Percentiles rank a stretch among this genome's conserved stretches.
phyloP scores from a whole-genome alignment of 1,140 invertebrate genomes.

The Yoshiicerus persimilis region DNA sequence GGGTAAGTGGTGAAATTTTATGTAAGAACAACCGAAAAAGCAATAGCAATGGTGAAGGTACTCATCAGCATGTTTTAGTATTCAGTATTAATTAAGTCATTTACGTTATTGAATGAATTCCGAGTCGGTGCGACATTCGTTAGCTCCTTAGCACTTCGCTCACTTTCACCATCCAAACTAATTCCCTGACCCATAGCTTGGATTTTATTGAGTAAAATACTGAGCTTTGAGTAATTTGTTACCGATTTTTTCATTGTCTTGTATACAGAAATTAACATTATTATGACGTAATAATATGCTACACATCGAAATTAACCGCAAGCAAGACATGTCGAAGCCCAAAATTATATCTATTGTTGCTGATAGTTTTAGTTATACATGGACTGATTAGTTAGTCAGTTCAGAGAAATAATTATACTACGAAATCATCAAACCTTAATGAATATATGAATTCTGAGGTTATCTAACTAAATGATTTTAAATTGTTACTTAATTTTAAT shows the following conservation, averaged over 20 bases:
- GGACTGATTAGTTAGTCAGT: no score
- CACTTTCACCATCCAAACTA: slow-evolving; percentile 22
- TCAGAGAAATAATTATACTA: no score
- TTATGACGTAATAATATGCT: background rate
- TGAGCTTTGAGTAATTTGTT: slow-evolving; percentile 1
- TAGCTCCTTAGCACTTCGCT: slow-evolving; percentile 12
- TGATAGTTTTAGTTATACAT: no score
- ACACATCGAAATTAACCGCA: no score
- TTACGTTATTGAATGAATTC: slow-evolving; percentile 32
- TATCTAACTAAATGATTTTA: no score
- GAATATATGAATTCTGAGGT: no score
- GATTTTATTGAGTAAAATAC: slow-evolving; percentile 12
- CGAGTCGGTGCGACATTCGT: slow-evolving; percentile 8
- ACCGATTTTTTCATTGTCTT: background rate
- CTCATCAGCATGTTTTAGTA: background rate
- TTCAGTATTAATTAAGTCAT: background rate
- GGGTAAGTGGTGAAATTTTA: background rate
- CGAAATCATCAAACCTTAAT: no score
- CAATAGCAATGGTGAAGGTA: background rate
- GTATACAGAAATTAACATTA: background rate
- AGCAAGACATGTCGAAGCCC: no score
- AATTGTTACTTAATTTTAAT: no score
- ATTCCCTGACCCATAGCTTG: slow-evolving; percentile 29
- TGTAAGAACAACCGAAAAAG: background rate
- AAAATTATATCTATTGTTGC: no score